Conservation (phyloP, 1,140 invertebrate species). For the Eciton burchellii region DNA sequence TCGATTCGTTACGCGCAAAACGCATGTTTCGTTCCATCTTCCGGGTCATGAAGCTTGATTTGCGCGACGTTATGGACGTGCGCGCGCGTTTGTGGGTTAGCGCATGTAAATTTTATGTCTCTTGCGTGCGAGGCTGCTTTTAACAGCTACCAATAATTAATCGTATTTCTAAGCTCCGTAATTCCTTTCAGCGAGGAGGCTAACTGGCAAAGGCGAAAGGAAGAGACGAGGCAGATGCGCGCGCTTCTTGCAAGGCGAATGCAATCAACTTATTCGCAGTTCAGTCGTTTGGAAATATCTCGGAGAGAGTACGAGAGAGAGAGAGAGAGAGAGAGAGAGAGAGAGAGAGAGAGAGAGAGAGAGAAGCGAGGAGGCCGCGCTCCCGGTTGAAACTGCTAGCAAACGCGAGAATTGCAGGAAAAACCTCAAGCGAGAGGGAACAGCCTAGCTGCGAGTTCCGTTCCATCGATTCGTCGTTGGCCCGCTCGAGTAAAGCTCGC, state of each 20-base stretch:
- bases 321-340: no score
- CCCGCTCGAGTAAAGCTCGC: slow-evolving; percentile 48
- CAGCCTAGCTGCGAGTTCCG: slow-evolving; percentile 40
- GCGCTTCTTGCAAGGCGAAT: slow-evolving; percentile 55
- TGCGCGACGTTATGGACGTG: not conserved
- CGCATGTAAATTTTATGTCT: no score
- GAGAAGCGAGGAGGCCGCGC: slow-evolving; percentile 33
- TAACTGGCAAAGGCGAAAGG: slow-evolving; percentile 30
- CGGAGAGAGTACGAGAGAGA: no score
- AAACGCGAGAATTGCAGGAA: slow-evolving; percentile 57
- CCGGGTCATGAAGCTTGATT: not conserved
- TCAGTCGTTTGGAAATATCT: slow-evolving; percentile 68
- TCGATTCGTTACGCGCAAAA: not conserved
- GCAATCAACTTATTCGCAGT: slow-evolving; percentile 70
- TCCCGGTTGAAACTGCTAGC: slow-evolving; percentile 59
- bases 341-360: no score
- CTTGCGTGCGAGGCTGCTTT: not conserved
- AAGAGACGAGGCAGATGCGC: slow-evolving; percentile 13
- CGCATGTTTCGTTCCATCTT: not conserved
- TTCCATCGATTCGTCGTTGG: slow-evolving; percentile 38
- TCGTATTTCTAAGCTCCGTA: slow-evolving; percentile 30
- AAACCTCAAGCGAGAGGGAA: not conserved
- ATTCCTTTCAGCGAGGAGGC: slow-evolving; percentile 18
- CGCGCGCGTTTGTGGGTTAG: not conserved
- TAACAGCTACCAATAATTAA: slow-evolving; percentile 35